Evolutionary conservation across 1,140 invertebrate species (phyloP).

Genomic region (Papilio machaon): DNA sequence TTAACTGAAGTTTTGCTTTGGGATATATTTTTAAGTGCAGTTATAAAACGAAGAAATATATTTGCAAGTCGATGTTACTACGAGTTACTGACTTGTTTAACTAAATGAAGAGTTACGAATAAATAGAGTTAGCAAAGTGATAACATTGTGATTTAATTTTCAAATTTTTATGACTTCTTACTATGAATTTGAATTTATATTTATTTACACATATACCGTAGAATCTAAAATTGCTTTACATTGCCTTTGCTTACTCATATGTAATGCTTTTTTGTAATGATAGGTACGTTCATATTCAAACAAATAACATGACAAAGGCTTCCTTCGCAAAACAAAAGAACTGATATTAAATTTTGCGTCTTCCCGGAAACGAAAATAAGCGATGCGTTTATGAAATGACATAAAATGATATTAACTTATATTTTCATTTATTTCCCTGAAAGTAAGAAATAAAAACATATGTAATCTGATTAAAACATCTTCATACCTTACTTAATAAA

Average conservation of each 20-base stretch:
- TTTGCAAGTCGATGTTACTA: not conserved
- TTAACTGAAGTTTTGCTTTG: not conserved
- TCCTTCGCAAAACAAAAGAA: not conserved
- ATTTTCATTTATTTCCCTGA: not conserved
- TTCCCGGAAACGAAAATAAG: not conserved
- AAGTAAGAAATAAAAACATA: too few species aligned
- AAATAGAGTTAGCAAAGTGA: not conserved
- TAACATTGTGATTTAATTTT: not conserved
- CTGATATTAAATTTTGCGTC: not conserved
- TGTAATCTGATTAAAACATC: too few species aligned
- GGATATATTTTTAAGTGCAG: slow-evolving; percentile 4
- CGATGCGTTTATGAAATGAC: not conserved
- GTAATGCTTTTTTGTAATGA: not conserved
- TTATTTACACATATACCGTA: not conserved
- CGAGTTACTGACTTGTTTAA: not conserved
- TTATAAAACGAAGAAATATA: not conserved
- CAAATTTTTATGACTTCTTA: too few species aligned
- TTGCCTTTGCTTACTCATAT: not conserved
- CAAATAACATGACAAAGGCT: not conserved
- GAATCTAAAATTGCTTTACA: not conserved
- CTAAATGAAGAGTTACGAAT: not conserved
- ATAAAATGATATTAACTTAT: not conserved
- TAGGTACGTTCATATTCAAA: not conserved
- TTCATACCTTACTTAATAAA: not conserved
- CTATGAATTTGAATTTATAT: not conserved